phyloP scores from a whole-genome alignment of 2,888 invertebrate genomes.

The Galerucella calmariensis region DNA sequence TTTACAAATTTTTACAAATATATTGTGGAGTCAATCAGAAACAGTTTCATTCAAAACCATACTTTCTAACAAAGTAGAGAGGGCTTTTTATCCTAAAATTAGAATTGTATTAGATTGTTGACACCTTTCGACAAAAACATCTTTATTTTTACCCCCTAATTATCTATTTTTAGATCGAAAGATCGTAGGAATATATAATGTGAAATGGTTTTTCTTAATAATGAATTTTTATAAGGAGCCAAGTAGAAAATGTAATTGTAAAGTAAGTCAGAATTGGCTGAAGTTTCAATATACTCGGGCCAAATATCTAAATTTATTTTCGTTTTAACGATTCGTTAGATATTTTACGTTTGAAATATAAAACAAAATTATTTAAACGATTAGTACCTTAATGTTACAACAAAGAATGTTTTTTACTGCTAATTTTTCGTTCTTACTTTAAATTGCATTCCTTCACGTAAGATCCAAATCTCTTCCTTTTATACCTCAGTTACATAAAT shows the following conservation, averaged over 20 bases:
- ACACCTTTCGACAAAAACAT: background rate
- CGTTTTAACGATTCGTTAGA: background rate
- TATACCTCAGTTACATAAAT: conserved; percentile 26
- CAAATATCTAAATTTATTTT: conserved; percentile 12
- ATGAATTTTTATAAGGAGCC: background rate
- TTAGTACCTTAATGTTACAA: background rate
- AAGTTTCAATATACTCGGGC: background rate
- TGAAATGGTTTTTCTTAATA: background rate
- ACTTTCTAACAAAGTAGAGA: background rate
- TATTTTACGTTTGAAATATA: background rate
- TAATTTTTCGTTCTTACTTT: background rate
- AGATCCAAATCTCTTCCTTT: conserved; percentile 10
- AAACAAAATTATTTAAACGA: background rate
- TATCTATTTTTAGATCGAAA: no score
- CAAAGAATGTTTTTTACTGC: background rate
- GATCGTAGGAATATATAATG: background rate
- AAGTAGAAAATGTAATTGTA: background rate
- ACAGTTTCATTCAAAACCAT: no score
- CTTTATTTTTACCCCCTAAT: background rate
- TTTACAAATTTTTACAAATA: no score
- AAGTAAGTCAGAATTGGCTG: conserved; percentile 5
- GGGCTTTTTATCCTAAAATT: background rate
- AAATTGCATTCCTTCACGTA: background rate
- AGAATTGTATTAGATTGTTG: conserved; percentile 1
- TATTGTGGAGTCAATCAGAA: no score